Base-by-base conservation (phyloP, 2,797 vertebrate species). In the Falco berigora region DNA sequence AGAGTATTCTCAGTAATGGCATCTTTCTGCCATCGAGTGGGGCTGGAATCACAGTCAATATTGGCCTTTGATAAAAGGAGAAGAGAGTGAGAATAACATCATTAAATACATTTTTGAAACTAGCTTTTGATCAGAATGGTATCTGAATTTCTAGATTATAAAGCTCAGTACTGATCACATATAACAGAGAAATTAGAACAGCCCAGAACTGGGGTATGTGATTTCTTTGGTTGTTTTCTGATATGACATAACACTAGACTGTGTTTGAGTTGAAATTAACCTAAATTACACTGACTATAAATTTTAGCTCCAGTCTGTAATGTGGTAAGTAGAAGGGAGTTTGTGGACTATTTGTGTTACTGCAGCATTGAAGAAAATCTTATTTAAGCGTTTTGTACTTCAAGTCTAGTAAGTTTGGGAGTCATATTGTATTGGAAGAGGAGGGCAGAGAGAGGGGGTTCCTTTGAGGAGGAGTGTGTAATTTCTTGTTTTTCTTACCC, bases 11-110 rank as follows among this genome's bases (percentile, higher is more conserved):
- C 62, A 78, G 93, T 95, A 97, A 94, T 93, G 86, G 58, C 85
- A 88, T 77, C 89, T 92, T 95, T 90, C 91, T 95, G 89, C 93
- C 95, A 86, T 96, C 0, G 38, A 94, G 94, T 94, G 92, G 95
- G 95, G 91, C 94, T 97, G 92, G 68, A 96, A 90, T 92, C 90
- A 88, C 97, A 73, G 90, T 95, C 89, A 91, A 18, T 91, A 56
- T 79, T 71, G 49, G 75, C 52, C 49, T 93, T 94, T 94, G 81
- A 94, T 95, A 74, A 94, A 83, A 90, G 50, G 38, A 90, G 52
- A 94, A 78, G 36, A 66, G 42, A 71, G 12, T 42, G 84, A 92
- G 58, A 90, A 93, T 88, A 88, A 93, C 75, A 30, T 86, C 63
- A 74, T 86, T 46, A 91, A 90, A 90, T 91, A 63, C 36, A 32